phyloP scores from a whole-genome alignment of 2,113 vertebrate species.

The Hyla sarda region DNA sequence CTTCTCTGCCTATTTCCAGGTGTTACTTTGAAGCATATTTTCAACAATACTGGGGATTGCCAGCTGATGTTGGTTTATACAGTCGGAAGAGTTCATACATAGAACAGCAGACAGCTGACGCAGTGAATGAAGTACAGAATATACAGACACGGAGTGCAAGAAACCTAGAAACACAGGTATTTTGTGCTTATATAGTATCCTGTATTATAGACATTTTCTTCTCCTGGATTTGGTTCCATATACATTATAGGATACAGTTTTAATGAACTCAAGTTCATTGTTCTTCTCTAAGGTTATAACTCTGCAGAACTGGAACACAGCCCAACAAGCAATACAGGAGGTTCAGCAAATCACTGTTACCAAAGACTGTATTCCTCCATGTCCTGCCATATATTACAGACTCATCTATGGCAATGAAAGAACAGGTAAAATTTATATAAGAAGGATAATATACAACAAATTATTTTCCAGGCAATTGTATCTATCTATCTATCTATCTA shows the following conservation, averaged over 20 bases:
- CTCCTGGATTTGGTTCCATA: too few relatives aligned
- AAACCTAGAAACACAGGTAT: constrained; percentile 69
- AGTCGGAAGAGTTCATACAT: constrained; percentile 70
- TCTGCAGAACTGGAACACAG: constrained; percentile 72
- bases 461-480: too few relatives aligned
- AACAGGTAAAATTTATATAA: too few relatives aligned
- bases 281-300: constrained; percentile 72
- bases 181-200: too few relatives aligned
- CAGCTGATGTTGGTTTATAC: constrained; percentile 75
- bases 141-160: constrained; percentile 68
- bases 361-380: constrained; percentile 73
- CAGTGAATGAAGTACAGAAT: constrained; percentile 76
- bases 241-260: too few relatives aligned
- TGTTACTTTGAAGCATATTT: constrained; percentile 82
- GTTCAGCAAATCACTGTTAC: constrained; percentile 78
- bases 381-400: constrained; percentile 71
- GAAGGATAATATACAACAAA: too few relatives aligned
- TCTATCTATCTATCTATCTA: too few relatives aligned
- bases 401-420: constrained; percentile 71
- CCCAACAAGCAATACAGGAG: constrained; percentile 67
- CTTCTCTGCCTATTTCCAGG: constrained; percentile 63
- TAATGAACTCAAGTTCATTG: neutral
- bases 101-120: constrained; percentile 74
- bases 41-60: constrained; percentile 62
- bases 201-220: neutral